Percentiles rank a stretch among this genome's conserved stretches.
phyloP scores from a whole-genome alignment of 2,888 invertebrate genomes.

The Lutraria lutraria region DNA sequence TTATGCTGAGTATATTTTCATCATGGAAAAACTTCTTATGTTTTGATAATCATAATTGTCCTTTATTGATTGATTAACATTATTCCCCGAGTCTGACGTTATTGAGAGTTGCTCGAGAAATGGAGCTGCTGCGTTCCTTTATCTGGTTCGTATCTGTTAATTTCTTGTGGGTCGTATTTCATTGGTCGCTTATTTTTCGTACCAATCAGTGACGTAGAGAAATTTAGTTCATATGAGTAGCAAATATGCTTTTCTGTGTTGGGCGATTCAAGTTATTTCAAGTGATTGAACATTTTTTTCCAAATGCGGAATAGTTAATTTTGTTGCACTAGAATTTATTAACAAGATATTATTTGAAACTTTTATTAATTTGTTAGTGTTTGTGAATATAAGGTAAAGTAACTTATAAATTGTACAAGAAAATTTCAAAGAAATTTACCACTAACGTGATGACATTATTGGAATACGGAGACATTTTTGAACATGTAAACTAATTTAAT shows the following conservation, averaged over 20 bases:
- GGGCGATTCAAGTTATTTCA: background rate
- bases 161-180: slow-evolving; percentile 10
- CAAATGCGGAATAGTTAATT: background rate
- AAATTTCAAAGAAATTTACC: background rate
- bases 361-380: background rate
- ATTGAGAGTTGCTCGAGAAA: background rate
- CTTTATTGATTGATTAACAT: slow-evolving; percentile 45
- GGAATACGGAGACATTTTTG: background rate
- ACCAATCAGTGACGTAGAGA: slow-evolving; percentile 3
- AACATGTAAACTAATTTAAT: background rate
- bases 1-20: background rate
- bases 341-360: background rate
- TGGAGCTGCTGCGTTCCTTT: background rate
- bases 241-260: background rate
- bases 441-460: background rate
- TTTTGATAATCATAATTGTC: slow-evolving; percentile 45
- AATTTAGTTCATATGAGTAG: background rate
- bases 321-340: background rate
- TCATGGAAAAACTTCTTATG: slow-evolving; percentile 4
- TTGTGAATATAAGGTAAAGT: background rate
- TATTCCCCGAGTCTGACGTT: slow-evolving; percentile 22
- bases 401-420: background rate
- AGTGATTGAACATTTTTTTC: background rate
- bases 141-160: slow-evolving; percentile 28
- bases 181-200: slow-evolving; percentile 28